Base-by-base conservation (phyloP, 2,113 vertebrate species). In the Nesoenas mayeri region DNA sequence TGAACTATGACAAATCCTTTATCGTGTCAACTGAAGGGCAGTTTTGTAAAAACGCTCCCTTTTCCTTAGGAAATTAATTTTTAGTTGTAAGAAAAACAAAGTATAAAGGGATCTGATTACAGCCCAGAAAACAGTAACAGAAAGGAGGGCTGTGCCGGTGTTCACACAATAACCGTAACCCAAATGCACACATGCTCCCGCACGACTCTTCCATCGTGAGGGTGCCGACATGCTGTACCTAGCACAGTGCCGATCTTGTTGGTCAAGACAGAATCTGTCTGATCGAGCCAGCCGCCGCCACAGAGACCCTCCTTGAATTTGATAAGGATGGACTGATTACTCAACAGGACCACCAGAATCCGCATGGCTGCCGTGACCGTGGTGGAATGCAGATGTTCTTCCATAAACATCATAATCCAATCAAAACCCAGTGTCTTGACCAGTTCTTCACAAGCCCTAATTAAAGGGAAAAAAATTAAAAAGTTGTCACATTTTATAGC, bases 201-300 rank as follows among this genome's bases (percentile, higher is more conserved):
- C 0, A 1, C 14, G 40, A n/a, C 0, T 56, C 64, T 50, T 18
- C n/a, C 38, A 73, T 12, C 8, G 13, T 0, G 0, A 40, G 16
- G 29, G 13, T 9, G 10, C 47, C 16, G n/a, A 66, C 58, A 31
- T 48, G 6, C 26, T 98, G 88, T 98, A 99, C 99, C 99, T 97
- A 99, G 98, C 58, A 99, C 99, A 8, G 99, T 99, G 57, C 99
- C 99, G 2, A 99, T 99, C 97, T 99, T 99, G 74, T 99, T 99
- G 80, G 99, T 99, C 85, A 99, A 97, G 88, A 99, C 99, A 17
- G 99, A 98, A 96, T 99, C 99, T 0, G 99, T 99, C 97, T 99
- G 99, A 91, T 99, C 99, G 4, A 99, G 98, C 99, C 99, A 99
- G 64, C 99, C 99, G 47, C 99, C 99, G 1, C 99, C 99, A 24